Evolutionary conservation across 2,888 invertebrate species (phyloP), one percentile per base, ranked within the genome.

Genomic region (Thereva nobilitata): DNA sequence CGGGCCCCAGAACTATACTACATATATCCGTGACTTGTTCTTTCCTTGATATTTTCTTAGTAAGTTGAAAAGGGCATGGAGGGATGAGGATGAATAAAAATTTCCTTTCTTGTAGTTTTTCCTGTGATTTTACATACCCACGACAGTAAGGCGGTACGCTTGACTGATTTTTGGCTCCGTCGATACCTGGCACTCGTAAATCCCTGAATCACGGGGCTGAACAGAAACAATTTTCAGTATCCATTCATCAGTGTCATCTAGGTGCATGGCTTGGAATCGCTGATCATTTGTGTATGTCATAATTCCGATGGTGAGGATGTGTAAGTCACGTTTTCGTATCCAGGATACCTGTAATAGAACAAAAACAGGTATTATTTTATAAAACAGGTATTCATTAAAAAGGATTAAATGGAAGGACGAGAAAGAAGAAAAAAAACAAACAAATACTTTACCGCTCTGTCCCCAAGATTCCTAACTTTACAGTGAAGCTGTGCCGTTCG

Each of bases 401-500:
- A 44, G 1, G 42, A 45, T 44, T 4, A 8, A 42, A 5, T 9
- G 10, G n/a, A 6, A 40, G 2, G 41, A 23, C 35, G 4, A 23
- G 37, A 53, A 37, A 40, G 8, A 40, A 54, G 3, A 54, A 40
- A 38, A 10, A n/a, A n/a, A 38, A 8, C 0, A 4, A 35, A 3
- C 12, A 12, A 47, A 41, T 41, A 2, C 85, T 89, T 88, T 82
- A 91, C 92, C 78, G 91, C 92, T 81, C 93, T 85, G 79, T 93
- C 93, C 12, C 92, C 92, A 70, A 92, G 84, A 82, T 92, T 91
- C 71, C 91, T 85, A 70, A 93, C 93, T 75, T 89, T 85, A 81
- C 93, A 93, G 81, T 92, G 90, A 55, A 93, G 84, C 78, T 91
- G 90, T 70, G 92, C 92, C 52, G 91, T 89, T 81, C 92, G 91